phyloP scores from a whole-genome alignment of 2,888 invertebrate genomes.

The Chaitophorus viminalis region DNA sequence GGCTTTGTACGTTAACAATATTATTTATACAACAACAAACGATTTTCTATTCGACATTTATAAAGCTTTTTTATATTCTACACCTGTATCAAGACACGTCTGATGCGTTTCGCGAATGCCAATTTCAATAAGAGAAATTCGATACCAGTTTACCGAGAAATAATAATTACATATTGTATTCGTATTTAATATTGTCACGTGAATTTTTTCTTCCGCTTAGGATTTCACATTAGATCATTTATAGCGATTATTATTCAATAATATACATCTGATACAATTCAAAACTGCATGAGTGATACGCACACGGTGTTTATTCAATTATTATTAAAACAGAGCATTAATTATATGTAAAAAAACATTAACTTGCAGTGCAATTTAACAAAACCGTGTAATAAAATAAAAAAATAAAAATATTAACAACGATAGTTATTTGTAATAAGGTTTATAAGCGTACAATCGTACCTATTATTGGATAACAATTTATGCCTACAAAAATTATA shows the following conservation, averaged over 20 bases:
- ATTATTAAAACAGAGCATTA: too few species aligned
- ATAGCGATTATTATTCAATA: neutral
- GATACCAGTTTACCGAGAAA: neutral
- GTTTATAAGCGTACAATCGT: too few species aligned
- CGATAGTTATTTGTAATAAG: neutral
- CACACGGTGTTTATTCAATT: too few species aligned
- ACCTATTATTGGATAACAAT: too few species aligned
- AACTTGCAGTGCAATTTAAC: too few species aligned
- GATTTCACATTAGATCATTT: conserved; percentile 15
- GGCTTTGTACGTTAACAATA: neutral
- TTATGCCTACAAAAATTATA: neutral
- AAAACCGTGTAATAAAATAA: too few species aligned
- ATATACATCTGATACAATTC: too few species aligned
- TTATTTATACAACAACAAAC: too few species aligned
- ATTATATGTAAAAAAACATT: too few species aligned
- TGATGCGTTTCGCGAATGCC: neutral
- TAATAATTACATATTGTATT: neutral
- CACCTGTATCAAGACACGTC: neutral
- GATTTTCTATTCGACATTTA: neutral
- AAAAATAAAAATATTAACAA: neutral
- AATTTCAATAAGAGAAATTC: conserved; percentile 18
- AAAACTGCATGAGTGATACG: too few species aligned
- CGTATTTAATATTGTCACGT: neutral
- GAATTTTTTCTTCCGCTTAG: neutral
- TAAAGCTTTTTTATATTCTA: neutral